Base-by-base conservation (phyloP, 2,888 invertebrate species). In the Leptopilina myrica region DNA sequence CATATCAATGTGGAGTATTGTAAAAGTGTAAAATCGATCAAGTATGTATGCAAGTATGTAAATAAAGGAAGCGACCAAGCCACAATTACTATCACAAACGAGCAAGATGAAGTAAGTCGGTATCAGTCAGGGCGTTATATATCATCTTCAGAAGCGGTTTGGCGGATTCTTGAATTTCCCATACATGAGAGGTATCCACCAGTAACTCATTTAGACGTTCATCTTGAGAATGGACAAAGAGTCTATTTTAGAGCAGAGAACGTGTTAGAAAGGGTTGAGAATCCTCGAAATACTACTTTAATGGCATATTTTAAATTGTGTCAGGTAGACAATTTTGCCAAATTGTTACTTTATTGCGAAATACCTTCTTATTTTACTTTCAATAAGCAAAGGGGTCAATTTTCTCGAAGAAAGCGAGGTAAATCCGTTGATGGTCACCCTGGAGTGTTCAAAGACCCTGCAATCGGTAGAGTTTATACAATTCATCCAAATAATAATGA, bases 1-100 rank as follows among this genome's bases (percentile, higher is more conserved):
- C 90, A 92, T 80, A 89, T 89, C 14, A 92, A 92, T 83, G 90
- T 92, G 11, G 92, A 92, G 80, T 88, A 75, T 78, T 92, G 92
- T 79, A 88, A 86, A 84, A 92, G 91, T 0, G 90, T 92, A 0
- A 91, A 92, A 80, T 86, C 87, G 0, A 91, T 92, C 15, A 92
- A 91, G 86, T 91, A 91, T 79, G 87, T 92, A 92, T 86, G 86
- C 49, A 90, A 89, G 78, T 90, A 89, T 79, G 82, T 90, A 1
- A 86, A 86, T 66, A 89, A 89, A 84, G 88, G 88, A 7, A 82
- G 82, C 40, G 86, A 88, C 78, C 78, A 81, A 77, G 84, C 83
- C 43, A 79, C 80, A 11, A 83, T 86, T 78, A 78, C 64, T 15
- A 49, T 76, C 0, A 11, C 76, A n/a, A 62, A 33, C 7, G 59